These are phyloP conservation scores for Perizoma affinitatum DNA, from an alignment of 2,888 invertebrate genomes.

Conservation along the genomic window DNA sequence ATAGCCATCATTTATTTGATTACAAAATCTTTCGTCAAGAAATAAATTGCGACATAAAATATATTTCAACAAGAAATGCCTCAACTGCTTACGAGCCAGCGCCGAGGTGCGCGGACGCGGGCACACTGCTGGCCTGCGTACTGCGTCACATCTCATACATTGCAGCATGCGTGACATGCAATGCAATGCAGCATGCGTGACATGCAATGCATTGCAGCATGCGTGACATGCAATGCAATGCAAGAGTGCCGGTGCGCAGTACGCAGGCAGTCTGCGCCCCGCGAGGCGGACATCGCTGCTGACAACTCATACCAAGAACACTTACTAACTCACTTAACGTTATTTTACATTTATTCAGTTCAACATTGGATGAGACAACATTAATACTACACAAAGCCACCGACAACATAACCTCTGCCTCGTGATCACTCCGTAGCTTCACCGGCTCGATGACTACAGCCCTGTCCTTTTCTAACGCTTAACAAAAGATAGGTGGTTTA, in stretches of 20 bases:
- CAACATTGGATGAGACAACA: conserved; percentile 51
- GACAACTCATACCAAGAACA: conserved; percentile 51
- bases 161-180: too few species aligned
- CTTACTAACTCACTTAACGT: conserved; percentile 54
- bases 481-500: too few species aligned
- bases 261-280: neutral
- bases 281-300: conserved; percentile 15
- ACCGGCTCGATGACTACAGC: too few species aligned
- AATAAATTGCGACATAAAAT: conserved; percentile 80
- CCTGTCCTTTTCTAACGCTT: too few species aligned
- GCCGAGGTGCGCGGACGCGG: conserved; percentile 24
- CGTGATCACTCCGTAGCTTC: too few species aligned
- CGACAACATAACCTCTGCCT: conserved; percentile 33
- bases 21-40: conserved; percentile 79
- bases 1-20: conserved; percentile 82
- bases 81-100: conserved; percentile 53
- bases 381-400: conserved; percentile 51
- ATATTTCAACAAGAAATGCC: conserved; percentile 76
- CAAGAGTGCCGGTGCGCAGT: neutral
- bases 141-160: too few species aligned
- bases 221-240: too few species aligned
- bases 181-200: too few species aligned
- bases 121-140: neutral
- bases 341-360: conserved; percentile 58
- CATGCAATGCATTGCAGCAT: too few species aligned